Conservation (phyloP, 2,888 invertebrate genomes). For the Xylocampa areola region DNA sequence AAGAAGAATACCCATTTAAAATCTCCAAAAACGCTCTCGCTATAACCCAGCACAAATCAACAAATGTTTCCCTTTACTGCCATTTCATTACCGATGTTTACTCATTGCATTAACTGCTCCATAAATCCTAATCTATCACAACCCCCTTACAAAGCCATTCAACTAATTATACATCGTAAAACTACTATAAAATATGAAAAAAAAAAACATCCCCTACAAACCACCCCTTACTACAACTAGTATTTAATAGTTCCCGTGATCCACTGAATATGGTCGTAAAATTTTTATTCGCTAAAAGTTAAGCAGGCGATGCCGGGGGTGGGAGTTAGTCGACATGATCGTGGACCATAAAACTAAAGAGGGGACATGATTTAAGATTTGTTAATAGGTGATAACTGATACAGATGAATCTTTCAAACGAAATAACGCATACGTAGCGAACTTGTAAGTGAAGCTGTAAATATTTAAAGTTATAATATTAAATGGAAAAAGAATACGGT, state of each 20-base stretch:
- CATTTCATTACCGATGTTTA: constrained; percentile 16
- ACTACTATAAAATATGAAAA: constrained; percentile 36
- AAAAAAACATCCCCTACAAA: constrained; percentile 46
- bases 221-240: constrained; percentile 52
- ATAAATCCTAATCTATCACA: constrained; percentile 36
- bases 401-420: no score
- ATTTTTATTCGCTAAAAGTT: constrained; percentile 56
- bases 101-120: constrained; percentile 28
- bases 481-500: no score
- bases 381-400: constrained; percentile 28
- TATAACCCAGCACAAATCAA: no score
- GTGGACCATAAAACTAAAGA: constrained; percentile 44
- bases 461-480: no score
- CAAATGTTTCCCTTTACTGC: constrained; percentile 1
- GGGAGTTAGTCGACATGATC: constrained; percentile 42
- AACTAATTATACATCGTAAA: constrained; percentile 47
- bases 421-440: no score
- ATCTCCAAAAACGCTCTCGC: no score
- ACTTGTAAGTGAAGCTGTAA: no score
- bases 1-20: no score
- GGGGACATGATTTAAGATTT: constrained; percentile 48
- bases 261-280: constrained; percentile 55
- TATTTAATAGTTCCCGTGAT: constrained; percentile 54
- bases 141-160: constrained; percentile 10
- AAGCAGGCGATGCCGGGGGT: constrained; percentile 43